Conservation (phyloP, 2,113 vertebrate species). For the Chloropsis hardwickii region DNA sequence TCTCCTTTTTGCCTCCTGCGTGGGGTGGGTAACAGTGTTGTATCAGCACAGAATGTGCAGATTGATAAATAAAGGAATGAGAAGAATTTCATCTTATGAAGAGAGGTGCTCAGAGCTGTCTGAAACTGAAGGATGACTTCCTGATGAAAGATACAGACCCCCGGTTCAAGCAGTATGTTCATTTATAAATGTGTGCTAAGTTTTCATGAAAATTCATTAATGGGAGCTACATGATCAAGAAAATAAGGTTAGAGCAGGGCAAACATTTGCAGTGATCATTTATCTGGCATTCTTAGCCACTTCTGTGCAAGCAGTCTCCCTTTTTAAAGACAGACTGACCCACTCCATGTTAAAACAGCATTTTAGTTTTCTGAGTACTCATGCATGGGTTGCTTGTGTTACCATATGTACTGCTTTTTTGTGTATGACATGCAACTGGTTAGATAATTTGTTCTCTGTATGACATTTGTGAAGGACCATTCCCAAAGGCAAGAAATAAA, state of each 20-base stretch:
- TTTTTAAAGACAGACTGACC: background rate
- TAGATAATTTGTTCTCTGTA: background rate
- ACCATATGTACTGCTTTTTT: background rate
- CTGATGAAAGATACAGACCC: background rate
- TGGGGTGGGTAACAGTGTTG: background rate
- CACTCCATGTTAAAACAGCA: background rate
- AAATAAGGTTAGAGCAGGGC: background rate
- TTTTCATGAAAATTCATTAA: background rate
- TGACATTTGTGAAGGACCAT: background rate
- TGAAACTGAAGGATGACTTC: background rate
- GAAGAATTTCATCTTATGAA: background rate
- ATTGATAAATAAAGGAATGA: background rate
- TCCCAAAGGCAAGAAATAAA: background rate
- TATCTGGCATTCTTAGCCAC: background rate
- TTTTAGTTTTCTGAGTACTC: background rate
- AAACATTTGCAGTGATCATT: background rate
- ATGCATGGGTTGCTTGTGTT: background rate
- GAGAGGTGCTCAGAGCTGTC: background rate
- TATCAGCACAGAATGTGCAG: background rate
- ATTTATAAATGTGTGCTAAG: background rate
- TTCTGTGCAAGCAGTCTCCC: background rate
- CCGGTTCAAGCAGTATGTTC: background rate
- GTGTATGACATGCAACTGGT: background rate
- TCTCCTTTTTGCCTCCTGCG: background rate
- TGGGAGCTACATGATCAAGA: background rate